Percentiles rank a stretch among this genome's conserved stretches.
Evolutionary conservation across 2,797 vertebrate genomes (phyloP).

Genomic region (Falco cherrug): DNA sequence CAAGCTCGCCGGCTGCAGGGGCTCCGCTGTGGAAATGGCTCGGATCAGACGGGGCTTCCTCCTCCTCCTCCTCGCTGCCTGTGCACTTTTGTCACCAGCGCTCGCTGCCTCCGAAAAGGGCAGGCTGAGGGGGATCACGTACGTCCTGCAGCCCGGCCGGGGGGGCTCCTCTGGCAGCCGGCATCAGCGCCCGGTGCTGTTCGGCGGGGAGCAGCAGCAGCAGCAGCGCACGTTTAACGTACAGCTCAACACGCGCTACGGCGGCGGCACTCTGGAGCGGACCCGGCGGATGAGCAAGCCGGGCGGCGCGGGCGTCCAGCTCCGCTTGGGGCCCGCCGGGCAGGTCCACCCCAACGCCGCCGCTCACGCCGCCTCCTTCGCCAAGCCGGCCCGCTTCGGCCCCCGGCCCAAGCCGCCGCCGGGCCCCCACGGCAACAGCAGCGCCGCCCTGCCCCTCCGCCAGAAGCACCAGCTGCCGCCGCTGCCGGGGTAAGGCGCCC

Average conservation of each 20-base stretch:
- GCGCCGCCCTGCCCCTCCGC: conserved; percentile 69
- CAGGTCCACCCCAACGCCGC: conserved; percentile 73
- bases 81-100: conserved; percentile 70
- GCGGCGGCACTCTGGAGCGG: conserved; percentile 76
- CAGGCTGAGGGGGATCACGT: conserved; percentile 83
- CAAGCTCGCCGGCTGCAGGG: background rate
- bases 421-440: conserved; percentile 59
- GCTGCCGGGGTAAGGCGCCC: conserved; percentile 72
- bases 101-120: conserved; percentile 75
- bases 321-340: conserved; percentile 57
- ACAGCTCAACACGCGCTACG: conserved; percentile 77
- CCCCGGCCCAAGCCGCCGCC: conserved; percentile 43
- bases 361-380: conserved; percentile 38
- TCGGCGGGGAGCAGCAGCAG: conserved; percentile 38
- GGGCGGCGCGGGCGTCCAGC: conserved; percentile 38
- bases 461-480: conserved; percentile 76
- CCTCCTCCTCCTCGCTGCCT: conserved; percentile 66
- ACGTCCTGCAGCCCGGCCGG: conserved; percentile 85
- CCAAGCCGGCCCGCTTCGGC: conserved; percentile 58
- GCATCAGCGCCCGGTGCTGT: conserved; percentile 76
- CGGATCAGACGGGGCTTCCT: conserved; percentile 80
- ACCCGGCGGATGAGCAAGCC: conserved; percentile 85
- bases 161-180: conserved; percentile 66
- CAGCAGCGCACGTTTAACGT: conserved; percentile 79
- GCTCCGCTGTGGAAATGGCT: conserved; percentile 79